Evolutionary conservation across 1,140 invertebrate species (phyloP).

Genomic region (Diploscapter pachys): DNA sequence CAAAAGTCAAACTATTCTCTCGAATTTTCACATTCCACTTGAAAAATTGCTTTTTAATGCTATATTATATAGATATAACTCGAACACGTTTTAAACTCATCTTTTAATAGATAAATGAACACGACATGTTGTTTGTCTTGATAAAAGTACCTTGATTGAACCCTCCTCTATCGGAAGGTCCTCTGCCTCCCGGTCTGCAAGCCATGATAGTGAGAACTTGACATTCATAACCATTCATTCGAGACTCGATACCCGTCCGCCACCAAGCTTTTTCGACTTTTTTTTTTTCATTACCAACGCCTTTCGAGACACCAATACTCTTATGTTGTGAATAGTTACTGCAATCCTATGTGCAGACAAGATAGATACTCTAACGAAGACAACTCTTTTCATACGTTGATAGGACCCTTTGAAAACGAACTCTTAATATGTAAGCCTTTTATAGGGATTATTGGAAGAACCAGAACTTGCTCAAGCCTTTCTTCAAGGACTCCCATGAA

Average conservation of each 20-base stretch:
- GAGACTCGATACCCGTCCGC: no score
- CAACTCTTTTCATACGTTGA: neutral
- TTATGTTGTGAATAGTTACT: slow-evolving; percentile 9
- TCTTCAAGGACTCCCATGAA: neutral
- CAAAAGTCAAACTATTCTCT: neutral
- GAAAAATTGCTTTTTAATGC: no score
- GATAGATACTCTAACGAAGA: neutral
- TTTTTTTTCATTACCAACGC: neutral
- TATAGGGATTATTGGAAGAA: no score
- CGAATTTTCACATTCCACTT: neutral
- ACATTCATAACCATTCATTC: slow-evolving; percentile 2
- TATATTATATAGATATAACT: neutral
- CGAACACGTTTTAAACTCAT: neutral
- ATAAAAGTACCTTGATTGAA: slow-evolving; percentile 29
- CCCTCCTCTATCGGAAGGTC: slow-evolving; percentile 32
- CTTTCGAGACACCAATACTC: neutral
- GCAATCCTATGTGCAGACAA: neutral
- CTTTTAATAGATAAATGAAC: neutral
- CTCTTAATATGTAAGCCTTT: neutral
- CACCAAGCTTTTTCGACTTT: neutral
- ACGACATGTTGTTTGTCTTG: slow-evolving; percentile 15
- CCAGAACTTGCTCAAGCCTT: neutral
- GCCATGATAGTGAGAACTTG: slow-evolving; percentile 18
- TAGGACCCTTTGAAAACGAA: neutral
- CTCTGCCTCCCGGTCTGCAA: slow-evolving; percentile 31